Evolutionary conservation across 2,888 invertebrate genomes (phyloP).

Genomic region (Lasioglossum calceatum): DNA sequence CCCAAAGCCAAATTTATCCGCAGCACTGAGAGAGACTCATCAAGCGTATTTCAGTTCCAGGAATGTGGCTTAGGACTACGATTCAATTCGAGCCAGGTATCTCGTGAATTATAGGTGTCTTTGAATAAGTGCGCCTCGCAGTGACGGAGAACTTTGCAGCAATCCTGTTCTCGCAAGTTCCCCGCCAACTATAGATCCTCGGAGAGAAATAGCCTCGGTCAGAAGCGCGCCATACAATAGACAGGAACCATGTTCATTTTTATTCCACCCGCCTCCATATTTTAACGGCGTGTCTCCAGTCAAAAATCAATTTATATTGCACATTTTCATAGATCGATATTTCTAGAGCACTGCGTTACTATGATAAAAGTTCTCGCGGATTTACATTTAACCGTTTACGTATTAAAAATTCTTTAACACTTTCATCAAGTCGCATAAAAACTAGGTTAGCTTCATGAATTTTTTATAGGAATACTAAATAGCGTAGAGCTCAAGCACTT

Average conservation of each 20-base stretch:
- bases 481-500: background rate
- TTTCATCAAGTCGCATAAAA: background rate
- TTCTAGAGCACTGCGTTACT: background rate
- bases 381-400: background rate
- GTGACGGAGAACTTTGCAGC: conserved; percentile 4
- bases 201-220: background rate
- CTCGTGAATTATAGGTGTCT: conserved; percentile 10
- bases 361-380: background rate
- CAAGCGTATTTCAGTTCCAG: background rate
- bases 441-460: background rate
- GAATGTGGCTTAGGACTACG: background rate
- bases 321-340: background rate
- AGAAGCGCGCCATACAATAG: background rate
- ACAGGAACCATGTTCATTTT: background rate
- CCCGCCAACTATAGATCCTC: background rate
- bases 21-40: background rate
- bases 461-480: background rate
- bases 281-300: background rate
- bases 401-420: background rate
- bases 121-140: background rate
- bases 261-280: background rate
- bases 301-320: background rate
- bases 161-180: conserved; percentile 14
- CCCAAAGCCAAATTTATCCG: background rate
- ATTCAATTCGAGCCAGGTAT: background rate